Evolutionary conservation across 1,140 invertebrate species (phyloP).

Genomic region (Hydropsyche tenuis): DNA sequence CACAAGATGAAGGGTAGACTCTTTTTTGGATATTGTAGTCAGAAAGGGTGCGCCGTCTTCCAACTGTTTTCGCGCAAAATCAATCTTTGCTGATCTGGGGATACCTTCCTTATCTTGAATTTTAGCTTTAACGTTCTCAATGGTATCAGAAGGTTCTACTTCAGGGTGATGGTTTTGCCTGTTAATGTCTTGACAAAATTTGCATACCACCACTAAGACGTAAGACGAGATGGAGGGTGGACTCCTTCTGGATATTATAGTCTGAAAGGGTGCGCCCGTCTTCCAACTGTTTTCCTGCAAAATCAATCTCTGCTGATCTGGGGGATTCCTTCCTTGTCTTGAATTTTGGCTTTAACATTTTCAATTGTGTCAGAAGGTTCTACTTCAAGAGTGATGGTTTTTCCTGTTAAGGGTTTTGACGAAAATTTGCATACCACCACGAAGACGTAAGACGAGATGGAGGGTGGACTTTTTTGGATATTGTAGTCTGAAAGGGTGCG

Average conservation of each 20-base stretch:
- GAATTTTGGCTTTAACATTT: constrained; percentile 77
- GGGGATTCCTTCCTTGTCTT: constrained; percentile 72
- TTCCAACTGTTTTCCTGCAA: constrained; percentile 73
- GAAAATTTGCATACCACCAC: constrained; percentile 69
- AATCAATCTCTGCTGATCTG: constrained; percentile 68
- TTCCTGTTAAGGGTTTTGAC: constrained; percentile 77
- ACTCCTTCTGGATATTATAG: constrained; percentile 73
- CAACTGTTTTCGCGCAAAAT: constrained; percentile 81
- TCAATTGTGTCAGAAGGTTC: constrained; percentile 76
- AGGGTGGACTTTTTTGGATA: constrained; percentile 79
- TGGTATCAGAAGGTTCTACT: constrained; percentile 78
- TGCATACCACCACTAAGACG: constrained; percentile 77
- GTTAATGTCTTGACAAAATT: constrained; percentile 80
- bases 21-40: constrained; percentile 75
- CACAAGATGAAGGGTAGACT: constrained; percentile 70
- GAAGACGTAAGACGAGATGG: constrained; percentile 68
- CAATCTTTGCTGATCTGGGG: constrained; percentile 75
- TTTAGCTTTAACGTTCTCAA: constrained; percentile 82
- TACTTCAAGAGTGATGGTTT: constrained; percentile 75
- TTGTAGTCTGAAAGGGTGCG: constrained; percentile 79
- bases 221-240: constrained; percentile 70
- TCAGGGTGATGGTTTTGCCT: constrained; percentile 85
- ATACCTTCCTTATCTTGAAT: constrained; percentile 78
- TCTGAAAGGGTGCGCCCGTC: constrained; percentile 71
- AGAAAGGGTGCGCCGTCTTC: constrained; percentile 77